Evolutionary conservation across 2,888 invertebrate genomes (phyloP), one percentile per base, ranked within the genome.

Genomic region (Elegia similella): DNA sequence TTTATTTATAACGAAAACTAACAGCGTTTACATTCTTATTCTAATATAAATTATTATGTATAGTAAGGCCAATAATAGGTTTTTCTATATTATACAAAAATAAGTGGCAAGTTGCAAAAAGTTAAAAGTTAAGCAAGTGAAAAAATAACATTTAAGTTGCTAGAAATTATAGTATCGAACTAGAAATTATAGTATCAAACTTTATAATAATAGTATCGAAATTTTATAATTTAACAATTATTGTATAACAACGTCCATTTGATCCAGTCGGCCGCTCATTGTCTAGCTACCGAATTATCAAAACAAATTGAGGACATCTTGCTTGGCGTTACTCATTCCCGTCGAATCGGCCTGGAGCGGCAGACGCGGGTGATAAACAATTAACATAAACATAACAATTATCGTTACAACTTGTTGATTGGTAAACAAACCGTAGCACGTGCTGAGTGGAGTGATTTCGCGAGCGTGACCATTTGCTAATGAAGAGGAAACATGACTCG

Each of bases 401-500:
- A 42, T 15, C 6, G 47, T 38, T 16, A 50, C 38, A 34, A 38
- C 13, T 56, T 56, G 42, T 50, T 48, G 12, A 56, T 48, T 48
- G 47, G 30, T 56, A 34, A 44, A 47, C 48, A 56, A 55, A 55
- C 38, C 15, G 44, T 16, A 38, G 16, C 48, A 48, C 48, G 47
- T 56, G 56, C 42, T 42, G 23, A 2, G 23, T 30, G 10, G 7
- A 38, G 32, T 46, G 46, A 8, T 23, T 16, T 42, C 17, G 7
- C 15, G n/a, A 10, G 47, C 57, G 58, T 59, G 59, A 58, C 17
- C 52, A 56, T 56, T 58, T 13, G 55, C 57, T 58, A 50, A 61
- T 59, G 59, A 52, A 17, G 30, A 57, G 56, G 48, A 59, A 62
- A 57, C 46, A 67, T 68, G 67, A 38, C 62, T 48, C 63, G 64